Base-by-base conservation (phyloP, 2,113 vertebrate genomes). In the Datnioides undecimradiatus region DNA sequence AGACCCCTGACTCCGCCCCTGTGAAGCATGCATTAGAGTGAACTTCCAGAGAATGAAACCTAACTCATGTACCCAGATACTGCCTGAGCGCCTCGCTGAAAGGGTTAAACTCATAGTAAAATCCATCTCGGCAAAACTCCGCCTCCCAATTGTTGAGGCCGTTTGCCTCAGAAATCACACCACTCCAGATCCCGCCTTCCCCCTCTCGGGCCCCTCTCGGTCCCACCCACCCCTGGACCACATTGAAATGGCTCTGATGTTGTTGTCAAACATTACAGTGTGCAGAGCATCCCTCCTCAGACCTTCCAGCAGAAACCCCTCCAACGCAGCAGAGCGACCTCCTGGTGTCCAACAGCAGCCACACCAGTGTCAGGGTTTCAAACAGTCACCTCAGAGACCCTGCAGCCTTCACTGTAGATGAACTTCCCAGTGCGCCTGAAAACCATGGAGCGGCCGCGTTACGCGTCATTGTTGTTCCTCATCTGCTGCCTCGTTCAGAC, bases 111-210 rank as follows among this genome's bases (percentile, higher is more conserved):
- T 68, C 69, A 29, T 84, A 83, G 87, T 90, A 84, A 84, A 77
- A 73, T 9, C 29, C 70, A 67, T 55, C 62, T 70, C 21, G 49
- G 19, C 34, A 6, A 4, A 68, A 49, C 87, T 75, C 90, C 93
- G 79, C 94, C 94, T 36, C 76, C 41, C 23, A 14, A 71, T 81
- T 87, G 83, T 88, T 78, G 81, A 74, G 84, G 83, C 54, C 71
- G 80, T 52, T 62, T 6, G 69, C 85, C 84, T 86, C 80, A 70
- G 81, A 87, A 91, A 95, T 95, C 95, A 95, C 94, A 93, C 95
- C 95, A 95, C 92, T 90, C 29, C 68, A 69, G 19, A 33, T 25
- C 79, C 87, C 91, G 83, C 93, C 92, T 25, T 19, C 59, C 8
- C 9, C 43, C 41, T 12, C 21, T 0, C 0, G 73, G 84, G 67